Percentiles rank a stretch among this genome's conserved stretches.
Conservation (phyloP, 1,140 invertebrate genomes). For the Euura lappo region DNA sequence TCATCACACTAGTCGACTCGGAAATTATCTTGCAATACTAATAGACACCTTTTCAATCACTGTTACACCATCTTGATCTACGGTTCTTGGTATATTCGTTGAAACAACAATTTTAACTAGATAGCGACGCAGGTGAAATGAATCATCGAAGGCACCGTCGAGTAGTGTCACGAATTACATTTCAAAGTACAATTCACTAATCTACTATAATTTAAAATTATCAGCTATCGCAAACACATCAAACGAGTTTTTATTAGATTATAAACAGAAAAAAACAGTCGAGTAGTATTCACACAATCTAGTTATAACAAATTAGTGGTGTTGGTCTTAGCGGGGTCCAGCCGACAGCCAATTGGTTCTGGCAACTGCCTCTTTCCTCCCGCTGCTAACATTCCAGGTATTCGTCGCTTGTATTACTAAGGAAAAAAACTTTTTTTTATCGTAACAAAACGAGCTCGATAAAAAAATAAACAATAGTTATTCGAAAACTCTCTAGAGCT, state of each 20-base stretch:
- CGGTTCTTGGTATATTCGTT: too few species aligned
- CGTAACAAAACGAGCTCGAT: not conserved
- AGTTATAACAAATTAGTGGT: constrained; percentile 35
- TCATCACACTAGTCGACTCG: too few species aligned
- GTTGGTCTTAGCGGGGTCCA: constrained; percentile 55
- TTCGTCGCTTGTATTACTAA: constrained; percentile 40
- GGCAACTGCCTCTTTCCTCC: constrained; percentile 53
- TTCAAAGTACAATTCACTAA: too few species aligned
- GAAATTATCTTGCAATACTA: not conserved
- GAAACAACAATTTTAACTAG: too few species aligned
- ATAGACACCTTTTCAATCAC: not conserved
- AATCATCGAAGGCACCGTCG: too few species aligned
- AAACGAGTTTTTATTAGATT: not conserved
- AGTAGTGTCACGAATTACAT: too few species aligned
- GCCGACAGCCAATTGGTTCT: constrained; percentile 53
- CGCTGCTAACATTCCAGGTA: constrained; percentile 56
- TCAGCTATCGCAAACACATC: too few species aligned
- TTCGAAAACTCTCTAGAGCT: not conserved
- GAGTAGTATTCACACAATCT: not conserved
- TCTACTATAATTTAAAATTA: too few species aligned
- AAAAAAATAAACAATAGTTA: not conserved
- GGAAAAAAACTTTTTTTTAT: not conserved
- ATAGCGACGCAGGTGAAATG: too few species aligned
- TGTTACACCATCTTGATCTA: too few species aligned
- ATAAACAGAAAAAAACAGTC: not conserved